A percentile compares a stretch with the other conserved stretches of the same genome.
Conservation (phyloP, 2,113 vertebrate genomes). For the Albula goreensis region DNA sequence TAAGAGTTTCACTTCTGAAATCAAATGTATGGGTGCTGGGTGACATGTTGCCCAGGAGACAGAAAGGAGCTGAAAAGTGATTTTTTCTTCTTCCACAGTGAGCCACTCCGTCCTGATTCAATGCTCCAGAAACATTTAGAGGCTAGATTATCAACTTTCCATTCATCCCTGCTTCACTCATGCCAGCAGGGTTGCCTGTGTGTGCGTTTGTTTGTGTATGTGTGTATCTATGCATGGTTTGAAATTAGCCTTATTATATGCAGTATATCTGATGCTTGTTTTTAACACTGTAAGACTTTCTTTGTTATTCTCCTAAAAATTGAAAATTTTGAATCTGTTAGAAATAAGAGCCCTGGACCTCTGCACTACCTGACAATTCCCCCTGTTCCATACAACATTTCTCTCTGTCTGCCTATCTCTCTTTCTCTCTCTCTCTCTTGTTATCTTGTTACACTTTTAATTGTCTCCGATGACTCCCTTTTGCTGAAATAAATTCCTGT, state of each 20-base stretch:
- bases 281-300: too few species aligned
- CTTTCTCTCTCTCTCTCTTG: not conserved
- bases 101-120: conserved; percentile 12
- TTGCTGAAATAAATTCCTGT: too few species aligned
- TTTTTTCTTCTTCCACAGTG: not conserved
- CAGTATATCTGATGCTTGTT: too few species aligned
- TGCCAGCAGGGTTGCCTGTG: not conserved
- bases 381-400: too few species aligned
- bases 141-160: not conserved
- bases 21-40: not conserved
- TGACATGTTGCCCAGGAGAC: not conserved
- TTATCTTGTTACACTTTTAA: too few species aligned
- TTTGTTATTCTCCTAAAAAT: too few species aligned
- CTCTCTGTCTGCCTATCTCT: not conserved
- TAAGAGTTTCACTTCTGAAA: not conserved
- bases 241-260: too few species aligned
- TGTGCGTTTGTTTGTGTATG: not conserved
- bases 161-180: not conserved
- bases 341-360: too few species aligned
- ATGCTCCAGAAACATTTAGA: conserved; percentile 4
- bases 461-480: too few species aligned
- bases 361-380: too few species aligned
- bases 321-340: too few species aligned
- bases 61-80: not conserved
- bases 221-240: too few species aligned